Conservation (phyloP, 2,113 vertebrate genomes). For the Sphyrna mokarran region DNA sequence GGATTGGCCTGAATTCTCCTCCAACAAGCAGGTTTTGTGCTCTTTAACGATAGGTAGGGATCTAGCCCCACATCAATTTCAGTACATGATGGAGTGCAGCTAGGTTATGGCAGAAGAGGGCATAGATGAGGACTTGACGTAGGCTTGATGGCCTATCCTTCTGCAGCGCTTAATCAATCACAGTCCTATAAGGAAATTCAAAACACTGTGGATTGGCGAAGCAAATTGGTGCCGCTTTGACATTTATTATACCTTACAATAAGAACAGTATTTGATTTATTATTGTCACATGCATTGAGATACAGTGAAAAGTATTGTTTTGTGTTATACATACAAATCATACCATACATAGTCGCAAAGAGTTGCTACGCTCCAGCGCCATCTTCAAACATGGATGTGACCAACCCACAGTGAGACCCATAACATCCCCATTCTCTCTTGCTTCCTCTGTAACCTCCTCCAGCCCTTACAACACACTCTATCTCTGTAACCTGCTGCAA, state of each 20-base stretch:
- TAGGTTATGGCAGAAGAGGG: background rate
- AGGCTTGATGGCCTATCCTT: background rate
- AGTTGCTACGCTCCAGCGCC: no score
- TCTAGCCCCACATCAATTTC: background rate
- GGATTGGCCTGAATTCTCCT: background rate
- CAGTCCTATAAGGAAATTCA: background rate
- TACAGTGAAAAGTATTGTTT: no score
- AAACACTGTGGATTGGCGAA: background rate
- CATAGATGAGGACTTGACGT: background rate
- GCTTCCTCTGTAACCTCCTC: no score
- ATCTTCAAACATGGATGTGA: no score
- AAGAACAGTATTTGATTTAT: no score
- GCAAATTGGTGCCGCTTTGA: background rate
- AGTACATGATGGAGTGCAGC: background rate
- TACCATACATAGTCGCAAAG: no score
- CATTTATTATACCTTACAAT: background rate
- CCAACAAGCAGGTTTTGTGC: background rate
- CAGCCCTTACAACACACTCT: no score
- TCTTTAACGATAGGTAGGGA: background rate
- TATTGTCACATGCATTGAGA: no score
- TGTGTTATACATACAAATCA: no score
- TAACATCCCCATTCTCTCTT: no score
- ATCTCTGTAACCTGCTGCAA: no score
- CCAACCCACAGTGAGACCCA: no score
- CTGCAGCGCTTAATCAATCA: background rate